These are phyloP conservation scores for Calyptomena viridis DNA, from an alignment of 2,113 vertebrate genomes.

Conservation along the genomic window DNA sequence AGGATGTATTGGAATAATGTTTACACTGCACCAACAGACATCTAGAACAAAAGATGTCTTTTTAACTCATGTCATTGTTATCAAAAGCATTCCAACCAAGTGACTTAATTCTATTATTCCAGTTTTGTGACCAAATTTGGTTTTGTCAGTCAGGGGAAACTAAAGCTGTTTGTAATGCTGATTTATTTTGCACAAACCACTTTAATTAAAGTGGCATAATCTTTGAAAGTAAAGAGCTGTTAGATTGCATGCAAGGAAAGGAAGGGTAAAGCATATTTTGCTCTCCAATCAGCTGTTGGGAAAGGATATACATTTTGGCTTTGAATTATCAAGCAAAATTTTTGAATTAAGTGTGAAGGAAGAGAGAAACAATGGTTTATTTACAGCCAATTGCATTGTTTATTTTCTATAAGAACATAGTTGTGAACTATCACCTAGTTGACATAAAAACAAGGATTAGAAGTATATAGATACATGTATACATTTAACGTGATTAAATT, in stretches of 20 bases:
- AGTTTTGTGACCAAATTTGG: conserved; percentile 26
- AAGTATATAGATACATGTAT: background rate
- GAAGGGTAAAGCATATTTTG: background rate
- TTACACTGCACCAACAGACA: background rate
- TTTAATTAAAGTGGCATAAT: conserved; percentile 19
- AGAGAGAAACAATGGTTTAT: background rate
- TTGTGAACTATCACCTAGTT: background rate
- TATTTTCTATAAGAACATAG: background rate
- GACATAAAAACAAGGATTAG: background rate
- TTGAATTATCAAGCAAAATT: background rate
- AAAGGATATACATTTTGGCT: background rate
- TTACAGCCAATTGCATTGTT: background rate
- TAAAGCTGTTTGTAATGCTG: conserved; percentile 38
- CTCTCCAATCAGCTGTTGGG: background rate
- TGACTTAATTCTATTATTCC: background rate
- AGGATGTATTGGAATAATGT: background rate
- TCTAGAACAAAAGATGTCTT: fast-evolving
- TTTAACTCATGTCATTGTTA: background rate
- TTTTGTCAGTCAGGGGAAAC: conserved; percentile 40
- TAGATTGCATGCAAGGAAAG: background rate
- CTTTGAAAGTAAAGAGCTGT: conserved; percentile 35
- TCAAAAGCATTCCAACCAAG: background rate
- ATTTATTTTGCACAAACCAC: conserved; percentile 54
- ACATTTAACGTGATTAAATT: background rate
- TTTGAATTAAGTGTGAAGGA: background rate